Evolutionary conservation across 2,797 vertebrate genomes (phyloP), one percentile per base, ranked within the genome.

Genomic region (Sebastes vulpes): DNA sequence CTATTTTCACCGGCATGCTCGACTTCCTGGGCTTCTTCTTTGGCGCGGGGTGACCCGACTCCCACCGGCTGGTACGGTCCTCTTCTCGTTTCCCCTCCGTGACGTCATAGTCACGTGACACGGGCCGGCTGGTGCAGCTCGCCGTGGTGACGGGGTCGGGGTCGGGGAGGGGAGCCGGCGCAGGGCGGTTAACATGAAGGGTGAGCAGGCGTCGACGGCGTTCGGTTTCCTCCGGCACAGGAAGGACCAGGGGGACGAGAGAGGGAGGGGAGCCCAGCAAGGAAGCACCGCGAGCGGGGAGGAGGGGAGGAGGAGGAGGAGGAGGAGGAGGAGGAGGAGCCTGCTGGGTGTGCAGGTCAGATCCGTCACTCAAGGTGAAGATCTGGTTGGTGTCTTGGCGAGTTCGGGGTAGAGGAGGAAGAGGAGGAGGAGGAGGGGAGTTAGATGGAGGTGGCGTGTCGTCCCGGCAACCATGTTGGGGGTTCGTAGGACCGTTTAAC

Each of bases 11-110:
- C 2, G 98, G 98, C 96, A 93, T 98, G 88, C 97, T 98, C 0
- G 98, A 99, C 91, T 99, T 99, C 31, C 98, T 96, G 54, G 97
- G 94, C 72, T 99, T 99, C 91, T 97, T 99, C 93, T 98, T 98
- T 2, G 96, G 96, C 1, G 87, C 56, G 9, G 92, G 87, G 32
- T 96, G 96, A 46, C 86, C 20, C 10, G 93, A 90, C 46, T 95
- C 92, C 16, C 64, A 29, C 20, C 28, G 4, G 38, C 38, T 11
- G 7, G 1, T 0, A 6, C 9, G 6, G 29, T 65, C 63, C 20
- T 61, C 18, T 3, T 35, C 57, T 10, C 4, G 31, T 28, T 42
- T 53, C 6, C 58, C 81, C 23, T 72, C 60, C 6, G 35, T 23
- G 12, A 23, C n/a, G 0, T 12, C 5, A 54, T 87, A 81, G 46